Conservation (phyloP, 2,113 vertebrate genomes). For the Corythoichthys haematopterus region DNA sequence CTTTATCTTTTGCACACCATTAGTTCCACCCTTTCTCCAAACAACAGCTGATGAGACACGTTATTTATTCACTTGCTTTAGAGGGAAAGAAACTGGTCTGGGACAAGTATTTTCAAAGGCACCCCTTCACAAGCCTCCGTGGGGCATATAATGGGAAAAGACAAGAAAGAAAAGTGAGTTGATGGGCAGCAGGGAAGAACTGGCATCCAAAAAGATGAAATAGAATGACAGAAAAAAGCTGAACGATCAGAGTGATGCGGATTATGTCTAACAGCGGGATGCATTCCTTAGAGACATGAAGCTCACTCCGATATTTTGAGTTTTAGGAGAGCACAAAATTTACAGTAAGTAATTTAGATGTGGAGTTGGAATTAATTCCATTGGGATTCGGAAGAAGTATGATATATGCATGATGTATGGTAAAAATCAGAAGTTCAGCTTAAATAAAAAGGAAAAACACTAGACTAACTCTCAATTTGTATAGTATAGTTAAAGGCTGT, state of each 20-base stretch:
- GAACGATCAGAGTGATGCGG: background rate
- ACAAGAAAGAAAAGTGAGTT: conserved; percentile 2
- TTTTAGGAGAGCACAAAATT: conserved; percentile 8
- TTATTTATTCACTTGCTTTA: conserved; percentile 14
- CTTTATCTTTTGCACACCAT: conserved; percentile 13
- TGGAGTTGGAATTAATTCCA: background rate
- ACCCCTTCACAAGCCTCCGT: conserved; percentile 16
- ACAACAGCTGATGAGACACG: conserved; percentile 33
- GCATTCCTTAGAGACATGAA: background rate
- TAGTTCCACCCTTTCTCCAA: conserved; percentile 17
- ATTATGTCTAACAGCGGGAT: background rate
- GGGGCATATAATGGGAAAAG: background rate
- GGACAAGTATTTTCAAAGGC: conserved; percentile 44
- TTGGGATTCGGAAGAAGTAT: background rate
- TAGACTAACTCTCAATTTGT: too few species aligned
- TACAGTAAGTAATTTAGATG: background rate
- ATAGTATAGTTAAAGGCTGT: too few species aligned
- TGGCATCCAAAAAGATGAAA: conserved; percentile 2
- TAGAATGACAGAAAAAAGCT: background rate
- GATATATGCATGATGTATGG: too few species aligned
- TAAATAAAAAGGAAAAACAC: too few species aligned
- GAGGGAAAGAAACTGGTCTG: conserved; percentile 20
- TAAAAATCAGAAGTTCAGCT: too few species aligned
- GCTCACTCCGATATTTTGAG: conserved; percentile 30
- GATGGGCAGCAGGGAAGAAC: background rate